Evolutionary conservation across 2,113 vertebrate genomes (phyloP).

Genomic region (Eretmochelys imbricata): DNA sequence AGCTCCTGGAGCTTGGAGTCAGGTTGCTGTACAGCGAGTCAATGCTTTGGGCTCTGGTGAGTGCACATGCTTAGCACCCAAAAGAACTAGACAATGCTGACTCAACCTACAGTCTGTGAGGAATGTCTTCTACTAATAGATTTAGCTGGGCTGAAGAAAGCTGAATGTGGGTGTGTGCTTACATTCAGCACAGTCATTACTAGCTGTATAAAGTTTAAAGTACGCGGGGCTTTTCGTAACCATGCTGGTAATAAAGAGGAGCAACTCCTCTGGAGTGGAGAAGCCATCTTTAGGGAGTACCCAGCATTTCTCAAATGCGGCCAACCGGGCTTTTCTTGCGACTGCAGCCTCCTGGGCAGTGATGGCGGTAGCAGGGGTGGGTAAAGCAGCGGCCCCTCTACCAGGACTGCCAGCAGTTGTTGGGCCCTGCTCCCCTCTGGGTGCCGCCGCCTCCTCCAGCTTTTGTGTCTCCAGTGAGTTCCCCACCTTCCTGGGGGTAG

Average conservation of each 20-base stretch:
- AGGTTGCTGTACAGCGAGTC: constrained; percentile 89
- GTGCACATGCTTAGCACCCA: background rate
- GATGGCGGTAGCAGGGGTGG: too few relatives aligned
- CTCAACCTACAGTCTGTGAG: background rate
- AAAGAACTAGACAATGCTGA: background rate
- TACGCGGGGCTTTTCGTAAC: background rate
- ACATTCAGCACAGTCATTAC: background rate
- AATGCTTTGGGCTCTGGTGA: constrained; percentile 88
- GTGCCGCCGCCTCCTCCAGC: too few relatives aligned
- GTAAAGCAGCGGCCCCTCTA: too few relatives aligned
- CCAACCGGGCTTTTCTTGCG: too few relatives aligned
- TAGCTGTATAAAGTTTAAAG: background rate
- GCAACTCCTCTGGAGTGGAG: fast-evolving
- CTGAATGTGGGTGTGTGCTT: background rate
- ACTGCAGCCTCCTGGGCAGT: too few relatives aligned
- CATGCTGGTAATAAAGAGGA: background rate
- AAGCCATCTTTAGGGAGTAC: background rate
- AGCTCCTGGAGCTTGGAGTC: constrained; percentile 95
- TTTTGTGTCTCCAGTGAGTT: too few relatives aligned
- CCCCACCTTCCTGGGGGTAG: too few relatives aligned
- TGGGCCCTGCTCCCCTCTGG: too few relatives aligned
- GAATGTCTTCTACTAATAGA: background rate
- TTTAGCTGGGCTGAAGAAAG: background rate
- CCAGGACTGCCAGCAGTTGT: too few relatives aligned
- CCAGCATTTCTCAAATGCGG: background rate